Conservation (phyloP, 2,888 invertebrate species). For the Tanypteryx hageni region DNA sequence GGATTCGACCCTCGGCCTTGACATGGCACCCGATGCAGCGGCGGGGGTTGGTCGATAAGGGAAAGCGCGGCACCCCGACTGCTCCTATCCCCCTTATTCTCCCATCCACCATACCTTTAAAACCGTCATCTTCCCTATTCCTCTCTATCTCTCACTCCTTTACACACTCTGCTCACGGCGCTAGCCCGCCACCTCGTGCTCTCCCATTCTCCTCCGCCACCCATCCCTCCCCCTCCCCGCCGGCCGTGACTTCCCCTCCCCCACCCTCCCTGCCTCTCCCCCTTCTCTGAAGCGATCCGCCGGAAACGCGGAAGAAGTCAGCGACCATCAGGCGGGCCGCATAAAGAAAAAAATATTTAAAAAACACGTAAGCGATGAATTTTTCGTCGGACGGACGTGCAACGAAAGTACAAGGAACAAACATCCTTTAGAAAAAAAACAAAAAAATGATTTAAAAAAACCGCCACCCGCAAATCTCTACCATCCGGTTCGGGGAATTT, state of each 20-base stretch:
- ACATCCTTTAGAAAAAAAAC: too few relatives aligned
- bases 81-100: conserved; percentile 1
- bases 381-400: background rate
- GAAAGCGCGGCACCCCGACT: background rate
- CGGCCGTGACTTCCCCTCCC: background rate
- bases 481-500: too few relatives aligned
- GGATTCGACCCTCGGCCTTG: conserved; percentile 41
- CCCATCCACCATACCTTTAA: conserved; percentile 5
- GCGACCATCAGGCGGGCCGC: background rate
- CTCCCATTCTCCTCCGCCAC: background rate
- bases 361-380: background rate
- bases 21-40: conserved; percentile 30
- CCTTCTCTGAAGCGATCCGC: background rate
- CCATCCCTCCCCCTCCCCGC: background rate
- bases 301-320: conserved; percentile 2
- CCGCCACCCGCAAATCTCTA: too few relatives aligned
- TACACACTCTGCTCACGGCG: background rate
- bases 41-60: conserved; percentile 42
- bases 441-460: too few relatives aligned
- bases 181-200: background rate
- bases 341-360: too few relatives aligned
- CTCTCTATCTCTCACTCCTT: background rate
- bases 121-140: background rate
- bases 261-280: background rate
- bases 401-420: background rate